Evolutionary conservation across 2,113 vertebrate genomes (phyloP), one percentile per base, ranked within the genome.

Genomic region (Falco punctatus): DNA sequence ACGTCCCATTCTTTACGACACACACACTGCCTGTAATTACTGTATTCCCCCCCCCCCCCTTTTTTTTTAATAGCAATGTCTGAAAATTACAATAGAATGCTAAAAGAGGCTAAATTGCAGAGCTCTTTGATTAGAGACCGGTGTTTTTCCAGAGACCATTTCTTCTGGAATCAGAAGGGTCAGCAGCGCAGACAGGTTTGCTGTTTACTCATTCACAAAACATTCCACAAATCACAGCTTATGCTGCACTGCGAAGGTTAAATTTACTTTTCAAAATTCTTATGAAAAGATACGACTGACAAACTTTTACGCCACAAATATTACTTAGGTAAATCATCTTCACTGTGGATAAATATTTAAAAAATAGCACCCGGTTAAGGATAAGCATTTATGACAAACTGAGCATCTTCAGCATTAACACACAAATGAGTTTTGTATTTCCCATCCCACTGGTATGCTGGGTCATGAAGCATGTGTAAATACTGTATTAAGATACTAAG

Each of bases 371-470:
- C 44, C 46, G 14, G 35, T 51, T 77, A 84, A 85, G 82, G 46
- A 57, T n/a, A 55, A 95, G 48, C 32, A 38, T 75, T 83, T 88
- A 66, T 15, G 44, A 90, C 82, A 97, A 97, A 81, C 6, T 5
- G 23, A 71, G 24, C 51, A 69, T 12, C 94, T 81, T 89, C 49
- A 95, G 73, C 83, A 48, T 33, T 30, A 86, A 57, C 28, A 71
- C 73, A 86, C 33, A 74, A 71, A 72, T 46, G 16, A 70, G 19
- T 10, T 62, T 57, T 73, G 33, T 23, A 59, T 28, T 81, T 75
- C 67, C 38, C 4, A 0, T 67, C 85, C 82, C 32, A 71, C 49
- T n/a, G 54, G 44, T 55, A 67, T 28, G 44, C 49, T 26, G 74
- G 32, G 71, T 28, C 66, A 52, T 15, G 61, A 94, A 88, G 82